Percentiles rank a stretch among this genome's conserved stretches.
Evolutionary conservation across 2,797 vertebrate species (phyloP).

Genomic region (Antennarius maculatus): DNA sequence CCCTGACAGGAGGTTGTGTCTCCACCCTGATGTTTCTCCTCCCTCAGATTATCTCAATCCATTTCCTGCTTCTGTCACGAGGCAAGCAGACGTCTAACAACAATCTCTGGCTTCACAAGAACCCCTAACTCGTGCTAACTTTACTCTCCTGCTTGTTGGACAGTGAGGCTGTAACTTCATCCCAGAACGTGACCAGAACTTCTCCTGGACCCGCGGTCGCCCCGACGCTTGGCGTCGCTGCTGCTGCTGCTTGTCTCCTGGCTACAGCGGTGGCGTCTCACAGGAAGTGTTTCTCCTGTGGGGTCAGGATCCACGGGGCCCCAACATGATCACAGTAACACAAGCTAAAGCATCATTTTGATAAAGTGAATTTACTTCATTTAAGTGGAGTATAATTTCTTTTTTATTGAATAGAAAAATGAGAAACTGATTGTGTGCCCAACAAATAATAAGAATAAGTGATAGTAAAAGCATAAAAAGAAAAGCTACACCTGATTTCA

Average conservation of each 20-base stretch:
- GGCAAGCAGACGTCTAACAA: constrained; percentile 37
- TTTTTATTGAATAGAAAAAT: neutral
- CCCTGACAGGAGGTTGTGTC: constrained; percentile 79
- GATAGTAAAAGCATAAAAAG: neutral
- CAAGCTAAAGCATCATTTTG: neutral
- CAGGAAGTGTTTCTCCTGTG: constrained; percentile 20
- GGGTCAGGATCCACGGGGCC: constrained; percentile 30
- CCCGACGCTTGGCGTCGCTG: constrained; percentile 10
- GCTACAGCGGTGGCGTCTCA: constrained; percentile 14
- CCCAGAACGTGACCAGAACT: neutral
- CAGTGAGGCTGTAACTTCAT: constrained; percentile 21
- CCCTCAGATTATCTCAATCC: constrained; percentile 16
- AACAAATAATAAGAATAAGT: neutral
- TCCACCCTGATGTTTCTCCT: constrained; percentile 52
- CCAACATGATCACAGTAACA: constrained; percentile 13
- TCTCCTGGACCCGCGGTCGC: neutral
- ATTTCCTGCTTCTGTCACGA: constrained; percentile 21
- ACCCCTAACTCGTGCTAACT: neutral
- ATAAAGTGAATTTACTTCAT: neutral
- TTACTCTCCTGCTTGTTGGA: neutral
- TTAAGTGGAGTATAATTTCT: too few species aligned
- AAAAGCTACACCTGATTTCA: too few species aligned
- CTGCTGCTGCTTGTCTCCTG: constrained; percentile 35
- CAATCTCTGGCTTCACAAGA: rapidly evolving
- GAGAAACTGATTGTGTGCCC: neutral